Evolutionary conservation across 1,140 invertebrate genomes (phyloP), one percentile per base, ranked within the genome.

Genomic region (Drosophila yakuba): DNA sequence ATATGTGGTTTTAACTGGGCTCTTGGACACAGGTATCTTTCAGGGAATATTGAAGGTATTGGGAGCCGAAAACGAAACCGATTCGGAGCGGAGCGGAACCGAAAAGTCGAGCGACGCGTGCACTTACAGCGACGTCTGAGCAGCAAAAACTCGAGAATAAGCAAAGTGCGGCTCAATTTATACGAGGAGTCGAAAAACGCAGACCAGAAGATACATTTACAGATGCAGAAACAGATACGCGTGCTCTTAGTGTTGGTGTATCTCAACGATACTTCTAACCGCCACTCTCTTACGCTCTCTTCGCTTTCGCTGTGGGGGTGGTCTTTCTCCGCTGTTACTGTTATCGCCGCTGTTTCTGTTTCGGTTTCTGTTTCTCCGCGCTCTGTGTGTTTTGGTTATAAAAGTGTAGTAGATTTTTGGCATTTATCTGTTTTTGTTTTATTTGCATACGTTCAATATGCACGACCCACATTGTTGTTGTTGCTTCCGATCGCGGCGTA

Each of bases 101-200:
- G 63, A 66, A 47, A 39, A 57, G 8, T 50, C 64, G 67, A 71
- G 66, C 67, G 52, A 71, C 80, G 84, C 76, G 76, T 85, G 84
- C 83, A 83, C 75, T 83, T 88, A 89, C 83, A 88, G 69, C 79
- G 84, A 76, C 75, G 84, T 64, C 72, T 83, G 84, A 80, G 84
- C 83, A 76, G 78, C 82, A 88, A 86, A 89, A 88, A 88, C 83
- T 83, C 83, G 84, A 88, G 83, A 88, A 88, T 84, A 88, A 72
- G 82, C 83, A 83, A 88, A 88, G 83, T 88, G 84, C 83, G 83
- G 83, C 84, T 88, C 84, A 88, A 88, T 88, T 88, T 88, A 88
- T 88, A 88, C 84, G 75, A 75, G 75, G 44, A 71, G 43, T 20
- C 43, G 43, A 45, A 45, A 86, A 80, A 66, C 35, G 51, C 81